Percentiles rank a stretch among this genome's conserved stretches.
Conservation (phyloP, 2,797 vertebrate species). For the Lacerta viridis region DNA sequence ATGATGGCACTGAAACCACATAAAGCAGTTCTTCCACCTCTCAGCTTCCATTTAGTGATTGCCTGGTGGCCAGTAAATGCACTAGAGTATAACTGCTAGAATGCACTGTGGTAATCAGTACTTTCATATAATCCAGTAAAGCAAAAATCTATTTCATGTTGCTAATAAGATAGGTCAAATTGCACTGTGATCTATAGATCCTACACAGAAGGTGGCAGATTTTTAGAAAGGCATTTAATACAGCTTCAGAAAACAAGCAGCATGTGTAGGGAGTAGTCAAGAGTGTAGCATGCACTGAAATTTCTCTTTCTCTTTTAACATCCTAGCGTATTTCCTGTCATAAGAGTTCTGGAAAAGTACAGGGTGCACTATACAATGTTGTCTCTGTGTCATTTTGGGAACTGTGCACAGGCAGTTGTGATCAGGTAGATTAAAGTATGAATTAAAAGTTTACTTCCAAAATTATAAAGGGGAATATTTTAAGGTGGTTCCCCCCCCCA, state of each 20-base stretch:
- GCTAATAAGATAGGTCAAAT: conserved; percentile 67
- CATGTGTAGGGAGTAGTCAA: conserved; percentile 26
- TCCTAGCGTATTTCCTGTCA: conserved; percentile 63
- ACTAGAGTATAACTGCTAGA: not conserved
- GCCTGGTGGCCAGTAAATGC: not conserved
- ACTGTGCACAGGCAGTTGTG: conserved; percentile 71
- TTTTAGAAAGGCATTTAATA: conserved; percentile 70
- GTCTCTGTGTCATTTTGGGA: conserved; percentile 68
- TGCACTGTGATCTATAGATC: conserved; percentile 67
- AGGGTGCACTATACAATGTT: conserved; percentile 69
- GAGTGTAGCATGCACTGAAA: conserved; percentile 47
- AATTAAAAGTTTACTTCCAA: conserved; percentile 62
- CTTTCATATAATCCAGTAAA: conserved; percentile 63
- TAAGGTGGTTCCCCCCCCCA: not conserved
- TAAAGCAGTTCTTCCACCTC: not conserved
- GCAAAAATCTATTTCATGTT: conserved; percentile 20
- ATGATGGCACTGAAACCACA: not conserved
- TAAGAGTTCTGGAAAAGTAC: conserved; percentile 74
- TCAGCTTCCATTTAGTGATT: not conserved
- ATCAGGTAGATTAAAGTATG: conserved; percentile 74
- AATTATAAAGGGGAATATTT: conserved; percentile 63
- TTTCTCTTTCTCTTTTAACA: conserved; percentile 55
- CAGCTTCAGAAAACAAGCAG: conserved; percentile 56
- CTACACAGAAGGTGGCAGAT: conserved; percentile 60
- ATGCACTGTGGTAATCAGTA: conserved; percentile 35